Evolutionary conservation across 2,888 invertebrate species (phyloP), one percentile per base, ranked within the genome.

Genomic region (Andrena bicolor): DNA sequence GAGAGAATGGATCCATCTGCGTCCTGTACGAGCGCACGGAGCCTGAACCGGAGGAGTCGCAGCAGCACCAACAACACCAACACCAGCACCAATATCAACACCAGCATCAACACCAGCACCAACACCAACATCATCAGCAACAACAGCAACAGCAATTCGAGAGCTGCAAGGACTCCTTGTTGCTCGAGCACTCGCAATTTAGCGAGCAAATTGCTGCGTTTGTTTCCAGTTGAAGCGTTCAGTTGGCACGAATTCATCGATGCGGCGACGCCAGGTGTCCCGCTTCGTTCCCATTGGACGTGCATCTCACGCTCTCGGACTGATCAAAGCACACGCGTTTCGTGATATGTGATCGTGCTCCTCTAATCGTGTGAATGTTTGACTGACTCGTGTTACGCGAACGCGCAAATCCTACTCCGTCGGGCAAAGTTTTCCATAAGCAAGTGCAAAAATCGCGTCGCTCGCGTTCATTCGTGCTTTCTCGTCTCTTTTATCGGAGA

Each of bases 1-100:
- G 96, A 30, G 96, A 96, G 90, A 95, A 96, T 89, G 96, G 96
- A 30, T 95, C 95, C 86, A 95, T 96, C 84, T 96, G 96, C 84
- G 95, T 95, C 0, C 92, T 96, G 8, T 96, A 94, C 91, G 95
- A 95, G 70, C 90, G 91, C 65, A 91, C 90, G 60, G 92, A 90
- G 16, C 90, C 92, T 8, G 91, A 92, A 0, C 89, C 88, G 2
- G 92, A 92, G 10, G 92, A 91, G 16, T 74, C 73, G 1, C 78
- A 79, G 30, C 85, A 82, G 2, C 86, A 79, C 0, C 85, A 83
- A 51, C 88, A 80, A 51, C 88, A 80, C 4, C 86, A 78, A 13
- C 85, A 70, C 23, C 87, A 77, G n/a, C 85, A 80, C 49, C 85
- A 70, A 3, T 76, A 71, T 0, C 86, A 78, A 8, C 88, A 77